Base-by-base conservation (phyloP, 2,797 vertebrate species). In the Poeciliopsis gracilis region DNA sequence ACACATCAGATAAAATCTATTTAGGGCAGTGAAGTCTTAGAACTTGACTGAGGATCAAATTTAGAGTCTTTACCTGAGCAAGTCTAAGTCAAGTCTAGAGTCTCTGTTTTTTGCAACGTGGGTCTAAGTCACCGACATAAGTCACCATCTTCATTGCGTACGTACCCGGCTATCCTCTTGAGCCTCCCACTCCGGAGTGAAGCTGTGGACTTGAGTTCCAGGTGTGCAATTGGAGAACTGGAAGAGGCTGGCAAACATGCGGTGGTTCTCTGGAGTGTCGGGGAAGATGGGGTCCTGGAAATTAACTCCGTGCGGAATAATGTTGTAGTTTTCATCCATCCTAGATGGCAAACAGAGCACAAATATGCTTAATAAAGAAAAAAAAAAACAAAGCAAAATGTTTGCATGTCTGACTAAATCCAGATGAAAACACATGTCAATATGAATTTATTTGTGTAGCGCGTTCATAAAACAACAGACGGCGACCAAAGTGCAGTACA, bases 311-410 rank as follows among this genome's bases (percentile, higher is more conserved):
- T 97, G 96, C 28, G 96, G 96, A 73, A 97, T 88, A 55, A 97
- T 95, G 61, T 95, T 96, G 89, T 96, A 96, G 92, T 96, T 95
- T 84, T 97, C 96, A 85, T 97, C 96, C 96, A 97, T 96, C 89
- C 96, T 97, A 83, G 11, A 81, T 8, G 67, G 46, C 71, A 86
- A 45, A 69, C 74, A 80, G 53, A 36, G 23, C 47, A 66, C 45
- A 55, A 0, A 43, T 20, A 33, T 10, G 25, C 13, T 53, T 80
- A 30, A 36, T 45, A 16, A 25, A 72, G 8, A 36, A 59, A 30
- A 59, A 72, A 43, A 38, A 59, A 2, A 61, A 36, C 46, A 23
- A 28, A 74, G 61, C 2, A 41, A 71, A 75, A 55, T 10, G 15
- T 28, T 20, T 6, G 13, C 28, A 59, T 15, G 2, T 77, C 16